Evolutionary conservation across 2,888 invertebrate species (phyloP), one percentile per base, ranked within the genome.

Genomic region (Drosophila demipolita): DNA sequence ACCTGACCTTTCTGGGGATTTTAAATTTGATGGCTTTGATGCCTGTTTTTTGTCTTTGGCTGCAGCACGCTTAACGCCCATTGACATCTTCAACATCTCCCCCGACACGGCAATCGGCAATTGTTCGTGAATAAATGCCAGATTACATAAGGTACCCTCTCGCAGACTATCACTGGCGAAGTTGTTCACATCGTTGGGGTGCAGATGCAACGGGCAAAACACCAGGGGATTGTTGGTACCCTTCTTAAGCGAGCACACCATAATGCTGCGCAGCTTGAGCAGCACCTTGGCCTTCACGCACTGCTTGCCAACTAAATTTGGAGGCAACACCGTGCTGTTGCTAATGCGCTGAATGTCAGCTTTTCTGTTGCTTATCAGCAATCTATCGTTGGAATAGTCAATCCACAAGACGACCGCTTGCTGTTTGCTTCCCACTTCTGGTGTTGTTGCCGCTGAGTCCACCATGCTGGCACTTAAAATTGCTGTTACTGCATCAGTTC

Each of bases 151-250:
- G 32, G 92, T 84, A 7, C 93, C 93, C 61, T 92, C 91, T 11
- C 82, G 73, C 11, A 90, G 49, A 2, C 75, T 63, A 33, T 79
- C 72, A 65, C 91, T 90, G 2, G 80, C 85, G 0, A 89, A 81
- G n/a, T 82, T 83, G 38, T 92, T 92, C 1, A 94, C 90, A 79
- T 95, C 95, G 83, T 95, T 95, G 40, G 94, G 92, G 87, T 95
- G 94, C 29, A 94, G 89, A 64, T 93, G 93, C 1, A 93, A 91
- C 0, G 96, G 96, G 45, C 96, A 90, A 72, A 94, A 94, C 1
- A 94, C 94, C 45, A 96, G 79, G 61, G 94, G 93, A 81, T 94
- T 93, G 75, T 93, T 92, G 0, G 93, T 93, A 0, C 93, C 93
- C 63, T 94, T 93, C 58, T 94, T 94, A 73, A 94, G 93, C 8